Evolutionary conservation across 1,140 invertebrate genomes (phyloP).

Genomic region (Conus ventricosus): DNA sequence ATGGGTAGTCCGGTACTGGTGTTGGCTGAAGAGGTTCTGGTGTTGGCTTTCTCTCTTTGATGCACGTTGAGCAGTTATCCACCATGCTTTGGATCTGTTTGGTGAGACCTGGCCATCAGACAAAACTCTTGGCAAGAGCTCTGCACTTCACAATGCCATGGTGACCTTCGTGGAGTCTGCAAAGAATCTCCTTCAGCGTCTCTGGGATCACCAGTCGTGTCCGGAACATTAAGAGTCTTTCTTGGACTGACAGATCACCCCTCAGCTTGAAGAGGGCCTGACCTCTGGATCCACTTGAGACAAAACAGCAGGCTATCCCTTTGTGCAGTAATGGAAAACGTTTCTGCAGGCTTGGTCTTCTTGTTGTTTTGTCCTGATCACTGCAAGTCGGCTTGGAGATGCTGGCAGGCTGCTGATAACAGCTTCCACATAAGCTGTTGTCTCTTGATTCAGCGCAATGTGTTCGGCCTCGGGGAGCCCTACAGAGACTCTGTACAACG

Average conservation of each 20-base stretch:
- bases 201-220: too few species aligned
- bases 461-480: too few species aligned
- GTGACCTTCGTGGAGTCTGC: not conserved
- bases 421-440: not conserved
- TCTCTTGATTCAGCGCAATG: too few species aligned
- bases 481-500: too few species aligned
- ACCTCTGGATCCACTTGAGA: too few species aligned
- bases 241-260: too few species aligned
- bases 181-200: too few species aligned
- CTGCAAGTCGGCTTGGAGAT: not conserved
- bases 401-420: not conserved
- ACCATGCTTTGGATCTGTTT: not conserved
- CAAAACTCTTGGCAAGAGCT: not conserved
- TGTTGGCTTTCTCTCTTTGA: not conserved
- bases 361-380: not conserved
- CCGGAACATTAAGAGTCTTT: too few species aligned
- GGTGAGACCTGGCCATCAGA: not conserved
- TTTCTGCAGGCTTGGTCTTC: not conserved
- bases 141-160: not conserved
- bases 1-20: slow-evolving; percentile 34
- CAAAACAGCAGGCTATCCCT: not conserved
- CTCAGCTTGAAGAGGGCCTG: too few species aligned
- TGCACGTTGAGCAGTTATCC: not conserved
- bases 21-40: slow-evolving; percentile 39
- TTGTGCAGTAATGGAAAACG: not conserved